These are phyloP conservation scores for Drosophila carrolli DNA, from an alignment of 1,140 invertebrate genomes.

Conservation along the genomic window DNA sequence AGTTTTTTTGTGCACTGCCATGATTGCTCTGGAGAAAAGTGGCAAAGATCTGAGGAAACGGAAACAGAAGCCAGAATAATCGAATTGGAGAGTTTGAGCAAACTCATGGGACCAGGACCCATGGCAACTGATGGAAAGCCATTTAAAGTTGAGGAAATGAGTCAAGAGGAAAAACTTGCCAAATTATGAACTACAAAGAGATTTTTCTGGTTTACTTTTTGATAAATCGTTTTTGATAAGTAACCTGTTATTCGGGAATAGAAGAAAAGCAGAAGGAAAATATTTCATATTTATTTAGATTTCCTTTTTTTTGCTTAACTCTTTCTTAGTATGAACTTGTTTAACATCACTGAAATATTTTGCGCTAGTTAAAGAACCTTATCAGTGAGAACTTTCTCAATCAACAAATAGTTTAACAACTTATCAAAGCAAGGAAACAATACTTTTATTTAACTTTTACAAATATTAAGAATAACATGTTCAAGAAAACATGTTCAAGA, in stretches of 20 bases:
- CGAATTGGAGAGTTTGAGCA: conserved; percentile 22
- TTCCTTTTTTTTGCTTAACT: no score
- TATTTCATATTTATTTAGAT: not conserved
- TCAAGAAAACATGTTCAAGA: not conserved
- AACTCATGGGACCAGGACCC: conserved; percentile 11
- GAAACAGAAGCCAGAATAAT: conserved; percentile 36
- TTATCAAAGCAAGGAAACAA: no score
- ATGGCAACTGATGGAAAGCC: conserved; percentile 14
- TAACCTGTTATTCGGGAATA: not conserved
- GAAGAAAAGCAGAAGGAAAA: not conserved
- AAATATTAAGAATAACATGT: no score
- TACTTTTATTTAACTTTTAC: no score
- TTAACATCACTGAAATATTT: no score
- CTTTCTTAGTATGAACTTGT: no score
- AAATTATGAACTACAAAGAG: conserved; percentile 19
- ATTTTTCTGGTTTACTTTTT: conserved; percentile 1
- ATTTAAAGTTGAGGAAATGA: conserved; percentile 17
- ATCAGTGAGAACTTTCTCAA: no score
- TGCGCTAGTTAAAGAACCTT: no score
- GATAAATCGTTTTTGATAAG: conserved; percentile 6
- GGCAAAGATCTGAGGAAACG: conserved; percentile 13
- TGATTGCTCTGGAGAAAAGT: conserved; percentile 27
- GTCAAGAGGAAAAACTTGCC: conserved; percentile 14
- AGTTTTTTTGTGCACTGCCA: conserved; percentile 15
- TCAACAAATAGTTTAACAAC: no score